Base-by-base conservation (phyloP, 2,888 invertebrate genomes). In the Conchocele bisecta region DNA sequence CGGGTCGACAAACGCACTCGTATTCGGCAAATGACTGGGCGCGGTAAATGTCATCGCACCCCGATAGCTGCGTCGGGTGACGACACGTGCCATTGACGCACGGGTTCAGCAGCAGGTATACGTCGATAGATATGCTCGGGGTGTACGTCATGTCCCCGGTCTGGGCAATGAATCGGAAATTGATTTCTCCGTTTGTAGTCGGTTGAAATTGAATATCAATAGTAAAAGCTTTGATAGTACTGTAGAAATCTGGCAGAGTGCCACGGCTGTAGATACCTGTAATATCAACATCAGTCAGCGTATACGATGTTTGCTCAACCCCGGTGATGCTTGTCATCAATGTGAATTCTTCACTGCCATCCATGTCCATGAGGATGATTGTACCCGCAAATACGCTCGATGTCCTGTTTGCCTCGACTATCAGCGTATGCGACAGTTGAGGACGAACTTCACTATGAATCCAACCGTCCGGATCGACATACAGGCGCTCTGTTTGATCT, bases 1-100 rank as follows among this genome's bases (percentile, higher is more conserved):
- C 83, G 5, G 60, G 39, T n/a, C 53, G n/a, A 67, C 83, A 83
- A 0, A 60, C 29, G 50, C 83, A 83, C 1, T 15, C 24, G 44
- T 63, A 81, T 1, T 44, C 28, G n/a, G 65, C 58, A 46, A 80
- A 83, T 9, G 71, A 75, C 5, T 9, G 17, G 0, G 81, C 59
- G 28, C 83, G 63, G 2, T 26, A 42, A 3, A 46, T 46, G 42
- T 75, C 64, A 44, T 66, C 31, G 50, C 83, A 83, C 2, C 54
- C 61, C n/a, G n/a, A n/a, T n/a, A n/a, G n/a, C n/a, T n/a, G 7
- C 17, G 42, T 44, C n/a, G n/a, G n/a, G 11, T 64, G 53, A 13
- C 44, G 7, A 51, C 80, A 80, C 7, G 35, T 9, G 3, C 80
- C 80, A 68, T 75, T 56, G 9, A 66, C 46, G 54, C 80, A 80